phyloP scores from a whole-genome alignment of 1,140 invertebrate genomes.

The Drosophila saltans region DNA sequence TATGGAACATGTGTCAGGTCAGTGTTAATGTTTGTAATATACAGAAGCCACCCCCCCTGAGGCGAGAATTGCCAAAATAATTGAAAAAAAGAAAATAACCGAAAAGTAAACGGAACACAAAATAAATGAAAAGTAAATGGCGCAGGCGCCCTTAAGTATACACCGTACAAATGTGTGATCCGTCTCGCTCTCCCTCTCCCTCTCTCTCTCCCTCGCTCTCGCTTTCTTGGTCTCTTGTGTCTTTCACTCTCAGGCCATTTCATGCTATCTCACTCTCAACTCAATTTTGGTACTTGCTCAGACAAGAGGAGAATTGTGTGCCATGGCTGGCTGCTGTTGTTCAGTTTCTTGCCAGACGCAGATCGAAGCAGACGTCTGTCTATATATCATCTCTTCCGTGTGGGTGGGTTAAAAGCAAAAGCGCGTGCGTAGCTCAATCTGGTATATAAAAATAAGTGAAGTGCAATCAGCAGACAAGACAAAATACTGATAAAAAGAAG shows the following conservation, averaged over 20 bases:
- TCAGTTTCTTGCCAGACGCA: slow-evolving; percentile 58
- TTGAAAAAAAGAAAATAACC: slow-evolving; percentile 21
- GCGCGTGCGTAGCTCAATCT: slow-evolving; percentile 52
- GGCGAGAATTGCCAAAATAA: slow-evolving; percentile 41
- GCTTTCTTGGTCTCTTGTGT: background rate
- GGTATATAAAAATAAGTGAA: slow-evolving; percentile 10
- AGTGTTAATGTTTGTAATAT: slow-evolving; percentile 6
- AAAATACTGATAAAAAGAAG: slow-evolving; percentile 6
- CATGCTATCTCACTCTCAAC: slow-evolving; percentile 1
- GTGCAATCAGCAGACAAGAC: slow-evolving; percentile 22
- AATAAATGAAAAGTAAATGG: slow-evolving; percentile 37
- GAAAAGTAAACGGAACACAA: slow-evolving; percentile 4
- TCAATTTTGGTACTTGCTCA: slow-evolving; percentile 33
- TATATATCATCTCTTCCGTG: slow-evolving; percentile 3
- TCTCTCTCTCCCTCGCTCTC: background rate
- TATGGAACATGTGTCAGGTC: slow-evolving; percentile 9
- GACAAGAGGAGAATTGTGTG: slow-evolving; percentile 26
- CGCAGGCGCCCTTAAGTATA: slow-evolving; percentile 54
- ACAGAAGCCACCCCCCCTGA: slow-evolving; percentile 23
- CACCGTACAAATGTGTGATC: slow-evolving; percentile 3
- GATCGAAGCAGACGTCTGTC: slow-evolving; percentile 46
- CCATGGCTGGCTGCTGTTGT: slow-evolving; percentile 6
- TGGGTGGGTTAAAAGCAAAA: slow-evolving; percentile 1
- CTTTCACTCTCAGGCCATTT: background rate
- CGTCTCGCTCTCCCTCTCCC: background rate